Evolutionary conservation across 2,888 invertebrate genomes (phyloP).

Genomic region (Herminia tarsipennalis): DNA sequence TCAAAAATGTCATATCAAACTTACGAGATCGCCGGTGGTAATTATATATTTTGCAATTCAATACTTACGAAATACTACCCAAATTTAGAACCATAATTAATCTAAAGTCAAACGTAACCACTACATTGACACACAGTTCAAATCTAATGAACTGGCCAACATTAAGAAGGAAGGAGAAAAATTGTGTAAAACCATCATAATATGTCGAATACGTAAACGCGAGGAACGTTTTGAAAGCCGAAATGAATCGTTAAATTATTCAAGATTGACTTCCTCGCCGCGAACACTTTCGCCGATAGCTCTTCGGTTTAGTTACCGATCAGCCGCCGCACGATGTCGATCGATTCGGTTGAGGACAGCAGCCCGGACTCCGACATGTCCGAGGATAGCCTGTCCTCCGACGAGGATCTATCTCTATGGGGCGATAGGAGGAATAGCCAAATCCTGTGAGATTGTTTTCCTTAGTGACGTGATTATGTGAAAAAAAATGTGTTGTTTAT

Average conservation of each 20-base stretch:
- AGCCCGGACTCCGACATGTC: constrained; percentile 55
- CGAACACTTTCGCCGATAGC: constrained; percentile 48
- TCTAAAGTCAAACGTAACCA: constrained; percentile 16
- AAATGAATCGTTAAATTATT: constrained; percentile 54
- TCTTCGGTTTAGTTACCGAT: constrained; percentile 55
- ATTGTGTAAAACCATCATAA: constrained; percentile 29
- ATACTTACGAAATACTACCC: too few species aligned
- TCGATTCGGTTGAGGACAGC: constrained; percentile 43
- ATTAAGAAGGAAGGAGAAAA: constrained; percentile 19
- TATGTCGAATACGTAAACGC: constrained; percentile 38
- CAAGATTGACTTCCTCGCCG: constrained; percentile 50
- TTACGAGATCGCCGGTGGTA: too few species aligned
- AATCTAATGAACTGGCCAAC: constrained; percentile 14
- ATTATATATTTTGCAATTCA: too few species aligned
- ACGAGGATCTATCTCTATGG: constrained; percentile 11
- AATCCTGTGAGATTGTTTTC: constrained; percentile 58
- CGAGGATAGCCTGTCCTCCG: constrained; percentile 69
- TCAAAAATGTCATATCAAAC: too few species aligned
- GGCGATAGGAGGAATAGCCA: constrained; percentile 43
- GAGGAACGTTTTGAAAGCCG: constrained; percentile 47
- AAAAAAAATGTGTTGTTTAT: constrained; percentile 30
- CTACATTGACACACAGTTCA: constrained; percentile 28
- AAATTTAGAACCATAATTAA: neutral
- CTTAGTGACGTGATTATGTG: constrained; percentile 34
- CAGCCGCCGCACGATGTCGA: constrained; percentile 56